phyloP scores from a whole-genome alignment of 2,797 vertebrate genomes.

The Sarcophilus harrisii region DNA sequence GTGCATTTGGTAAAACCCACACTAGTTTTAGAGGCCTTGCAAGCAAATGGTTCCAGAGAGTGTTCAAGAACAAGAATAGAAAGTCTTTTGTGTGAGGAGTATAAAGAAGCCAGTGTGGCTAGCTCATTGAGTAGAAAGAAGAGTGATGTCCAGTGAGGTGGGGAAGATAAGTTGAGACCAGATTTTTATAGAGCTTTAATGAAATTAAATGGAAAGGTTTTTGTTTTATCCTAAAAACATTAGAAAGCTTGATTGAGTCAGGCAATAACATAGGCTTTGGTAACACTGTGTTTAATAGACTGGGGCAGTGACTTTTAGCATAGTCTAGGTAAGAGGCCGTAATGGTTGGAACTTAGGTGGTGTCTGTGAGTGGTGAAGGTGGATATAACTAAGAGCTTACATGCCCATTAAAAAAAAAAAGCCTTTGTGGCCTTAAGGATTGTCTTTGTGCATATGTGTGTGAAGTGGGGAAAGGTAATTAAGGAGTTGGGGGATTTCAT shows the following conservation, averaged over 20 bases:
- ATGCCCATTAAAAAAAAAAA: not conserved
- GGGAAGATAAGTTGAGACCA: not conserved
- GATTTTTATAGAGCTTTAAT: not conserved
- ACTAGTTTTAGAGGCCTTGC: not conserved
- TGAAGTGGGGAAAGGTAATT: not conserved
- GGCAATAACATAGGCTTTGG: not conserved
- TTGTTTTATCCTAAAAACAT: not conserved
- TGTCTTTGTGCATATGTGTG: not conserved
- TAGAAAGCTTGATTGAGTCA: not conserved
- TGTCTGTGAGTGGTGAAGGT: not conserved
- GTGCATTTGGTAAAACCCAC: not conserved
- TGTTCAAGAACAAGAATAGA: not conserved
- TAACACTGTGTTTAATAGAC: not conserved
- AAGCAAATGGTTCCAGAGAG: not conserved
- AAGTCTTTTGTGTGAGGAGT: not conserved
- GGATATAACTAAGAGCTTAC: not conserved
- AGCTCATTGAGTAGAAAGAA: not conserved
- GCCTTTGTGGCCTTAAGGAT: not conserved
- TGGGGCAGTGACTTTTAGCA: not conserved
- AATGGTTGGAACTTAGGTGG: too few species aligned
- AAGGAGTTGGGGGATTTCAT: not conserved
- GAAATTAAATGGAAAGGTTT: too few species aligned
- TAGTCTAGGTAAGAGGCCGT: not conserved
- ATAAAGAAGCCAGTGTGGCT: not conserved
- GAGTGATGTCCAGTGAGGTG: not conserved